These are phyloP conservation scores for Neoscelio sp. DNA, from an alignment of 2,888 invertebrate genomes.

Conservation along the genomic window DNA sequence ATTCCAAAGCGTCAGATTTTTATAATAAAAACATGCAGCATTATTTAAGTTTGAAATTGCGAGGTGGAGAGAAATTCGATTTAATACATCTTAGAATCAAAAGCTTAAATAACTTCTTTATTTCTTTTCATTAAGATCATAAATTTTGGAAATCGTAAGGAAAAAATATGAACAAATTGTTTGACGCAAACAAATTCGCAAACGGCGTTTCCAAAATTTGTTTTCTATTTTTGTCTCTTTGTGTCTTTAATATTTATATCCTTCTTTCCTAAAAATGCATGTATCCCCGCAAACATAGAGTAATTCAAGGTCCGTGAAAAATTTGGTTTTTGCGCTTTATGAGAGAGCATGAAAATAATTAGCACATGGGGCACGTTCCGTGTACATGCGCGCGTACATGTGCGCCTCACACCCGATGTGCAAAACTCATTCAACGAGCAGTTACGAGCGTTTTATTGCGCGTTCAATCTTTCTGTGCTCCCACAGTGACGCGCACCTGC, in stretches of 20 bases:
- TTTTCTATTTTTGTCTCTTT: conserved; percentile 42
- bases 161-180: no score
- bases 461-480: conserved; percentile 71
- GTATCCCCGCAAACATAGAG: conserved; percentile 14
- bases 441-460: conserved; percentile 72
- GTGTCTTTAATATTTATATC: no score
- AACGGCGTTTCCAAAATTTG: no score
- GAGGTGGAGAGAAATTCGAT: no score
- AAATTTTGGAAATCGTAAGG: no score
- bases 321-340: conserved; percentile 66
- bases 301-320: conserved; percentile 54
- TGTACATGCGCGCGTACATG: conserved; percentile 49
- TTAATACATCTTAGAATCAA: no score
- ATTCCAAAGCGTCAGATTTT: no score
- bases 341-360: conserved; percentile 71
- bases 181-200: no score
- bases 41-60: no score
- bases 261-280: conserved; percentile 36
- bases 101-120: no score
- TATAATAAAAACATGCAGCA: no score
- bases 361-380: conserved; percentile 64
- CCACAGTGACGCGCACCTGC: conserved; percentile 67
- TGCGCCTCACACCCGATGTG: conserved; percentile 45
- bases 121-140: no score
- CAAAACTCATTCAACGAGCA: conserved; percentile 47